phyloP scores from a whole-genome alignment of 1,140 invertebrate species.

The Plutomurus gul region DNA sequence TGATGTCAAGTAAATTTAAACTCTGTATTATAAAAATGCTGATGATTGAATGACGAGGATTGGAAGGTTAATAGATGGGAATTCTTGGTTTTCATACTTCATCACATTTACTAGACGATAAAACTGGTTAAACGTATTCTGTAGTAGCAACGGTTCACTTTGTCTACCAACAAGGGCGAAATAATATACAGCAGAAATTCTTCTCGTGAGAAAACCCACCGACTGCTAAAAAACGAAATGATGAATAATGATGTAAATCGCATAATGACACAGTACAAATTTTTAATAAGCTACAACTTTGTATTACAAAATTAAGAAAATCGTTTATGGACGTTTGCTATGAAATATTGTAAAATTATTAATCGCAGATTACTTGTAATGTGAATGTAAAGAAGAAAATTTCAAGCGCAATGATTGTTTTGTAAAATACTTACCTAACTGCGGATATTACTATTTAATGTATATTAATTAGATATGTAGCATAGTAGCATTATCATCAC shows the following conservation, averaged over 20 bases:
- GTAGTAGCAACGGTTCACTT: too few relatives aligned
- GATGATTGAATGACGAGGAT: not conserved
- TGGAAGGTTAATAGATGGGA: not conserved
- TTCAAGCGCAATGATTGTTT: not conserved
- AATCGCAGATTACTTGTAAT: not conserved
- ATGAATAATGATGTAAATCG: not conserved
- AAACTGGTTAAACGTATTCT: not conserved
- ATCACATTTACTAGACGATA: too few relatives aligned
- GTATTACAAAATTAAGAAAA: not conserved
- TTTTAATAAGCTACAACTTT: not conserved
- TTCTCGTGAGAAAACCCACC: not conserved
- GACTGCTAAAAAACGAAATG: not conserved
- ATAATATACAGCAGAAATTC: not conserved
- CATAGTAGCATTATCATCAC: not conserved
- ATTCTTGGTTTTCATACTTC: too few relatives aligned
- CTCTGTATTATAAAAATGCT: not conserved
- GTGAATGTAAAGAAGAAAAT: not conserved
- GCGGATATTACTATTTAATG: not conserved
- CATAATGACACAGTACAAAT: constrained; percentile 8
- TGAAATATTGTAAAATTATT: not conserved
- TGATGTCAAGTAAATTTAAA: not conserved
- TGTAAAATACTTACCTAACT: not conserved
- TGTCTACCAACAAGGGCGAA: not conserved
- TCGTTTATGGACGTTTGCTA: not conserved
- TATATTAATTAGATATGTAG: not conserved